A percentile compares a stretch with the other conserved stretches of the same genome.
Conservation (phyloP, 1,140 invertebrate genomes). For the Heliconius hewitsoni region DNA sequence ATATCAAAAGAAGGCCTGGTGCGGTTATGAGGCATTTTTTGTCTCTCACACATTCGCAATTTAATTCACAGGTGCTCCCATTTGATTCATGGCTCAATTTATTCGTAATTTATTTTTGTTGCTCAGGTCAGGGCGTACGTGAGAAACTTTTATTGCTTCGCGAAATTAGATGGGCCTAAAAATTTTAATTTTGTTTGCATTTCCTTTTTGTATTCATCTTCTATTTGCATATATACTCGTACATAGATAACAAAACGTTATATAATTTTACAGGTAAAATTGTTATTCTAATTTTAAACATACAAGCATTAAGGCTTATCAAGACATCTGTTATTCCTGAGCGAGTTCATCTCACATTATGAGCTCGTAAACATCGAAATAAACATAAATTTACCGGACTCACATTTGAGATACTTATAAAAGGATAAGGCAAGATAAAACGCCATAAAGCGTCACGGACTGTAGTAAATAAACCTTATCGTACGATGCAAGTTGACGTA, state of each 20-base stretch:
- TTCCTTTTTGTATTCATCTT: neutral
- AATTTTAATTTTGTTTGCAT: slow-evolving; percentile 15
- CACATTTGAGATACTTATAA: slow-evolving; percentile 43
- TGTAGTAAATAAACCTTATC: slow-evolving; percentile 40
- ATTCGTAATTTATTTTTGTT: slow-evolving; percentile 40
- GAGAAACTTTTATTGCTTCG: slow-evolving; percentile 31
- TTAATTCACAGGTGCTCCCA: slow-evolving; percentile 39
- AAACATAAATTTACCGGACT: slow-evolving; percentile 42
- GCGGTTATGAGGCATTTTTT: slow-evolving; percentile 18
- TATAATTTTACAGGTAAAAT: neutral
- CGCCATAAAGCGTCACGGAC: slow-evolving; percentile 32
- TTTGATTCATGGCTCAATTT: slow-evolving; percentile 40
- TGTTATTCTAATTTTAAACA: neutral
- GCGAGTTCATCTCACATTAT: slow-evolving; percentile 19
- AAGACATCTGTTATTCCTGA: slow-evolving; percentile 8
- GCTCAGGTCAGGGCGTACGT: slow-evolving; percentile 24
- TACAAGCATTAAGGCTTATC: neutral
- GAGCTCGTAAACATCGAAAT: slow-evolving; percentile 44
- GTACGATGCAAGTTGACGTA: slow-evolving; percentile 34
- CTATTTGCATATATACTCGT: neutral
- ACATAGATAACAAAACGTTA: neutral
- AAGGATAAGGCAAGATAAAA: slow-evolving; percentile 43
- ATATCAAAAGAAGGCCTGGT: slow-evolving; percentile 1
- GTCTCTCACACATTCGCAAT: slow-evolving; percentile 33
- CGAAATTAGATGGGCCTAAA: slow-evolving; percentile 22